Conservation (phyloP, 2,888 invertebrate genomes). For the Lutraria lutraria region DNA sequence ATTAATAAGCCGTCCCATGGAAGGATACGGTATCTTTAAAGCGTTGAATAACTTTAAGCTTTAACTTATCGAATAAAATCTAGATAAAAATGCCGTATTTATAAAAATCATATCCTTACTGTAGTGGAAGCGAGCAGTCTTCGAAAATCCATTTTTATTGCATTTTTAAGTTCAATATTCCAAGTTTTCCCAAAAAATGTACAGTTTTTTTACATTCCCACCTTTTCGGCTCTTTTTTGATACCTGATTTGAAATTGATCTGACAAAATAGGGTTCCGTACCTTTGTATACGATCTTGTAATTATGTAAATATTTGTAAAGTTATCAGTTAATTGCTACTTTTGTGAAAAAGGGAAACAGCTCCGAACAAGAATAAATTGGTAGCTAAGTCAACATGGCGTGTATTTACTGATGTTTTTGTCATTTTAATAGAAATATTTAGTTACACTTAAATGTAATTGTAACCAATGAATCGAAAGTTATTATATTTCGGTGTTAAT, state of each 20-base stretch:
- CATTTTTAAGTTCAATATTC: background rate
- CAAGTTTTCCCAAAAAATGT: background rate
- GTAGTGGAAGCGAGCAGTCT: background rate
- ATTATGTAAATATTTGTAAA: slow-evolving; percentile 6
- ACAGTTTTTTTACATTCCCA: background rate
- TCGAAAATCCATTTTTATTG: slow-evolving; percentile 7
- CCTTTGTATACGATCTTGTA: background rate
- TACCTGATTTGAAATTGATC: background rate
- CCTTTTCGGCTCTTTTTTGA: background rate
- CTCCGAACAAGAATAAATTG: background rate
- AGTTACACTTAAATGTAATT: background rate
- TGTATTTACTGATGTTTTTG: slow-evolving; percentile 13
- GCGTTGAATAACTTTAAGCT: no score
- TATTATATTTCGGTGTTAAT: background rate
- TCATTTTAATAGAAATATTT: slow-evolving; percentile 8
- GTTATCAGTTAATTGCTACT: background rate
- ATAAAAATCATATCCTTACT: background rate
- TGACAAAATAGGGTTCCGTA: background rate
- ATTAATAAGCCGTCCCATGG: no score
- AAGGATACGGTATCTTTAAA: no score
- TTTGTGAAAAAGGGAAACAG: background rate
- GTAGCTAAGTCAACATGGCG: background rate
- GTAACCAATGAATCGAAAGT: background rate
- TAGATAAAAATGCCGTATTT: background rate
- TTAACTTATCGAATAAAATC: no score